A percentile compares a stretch with the other conserved stretches of the same genome.
Conservation (phyloP, 2,888 invertebrate genomes). For the Cryptosula pallasiana region DNA sequence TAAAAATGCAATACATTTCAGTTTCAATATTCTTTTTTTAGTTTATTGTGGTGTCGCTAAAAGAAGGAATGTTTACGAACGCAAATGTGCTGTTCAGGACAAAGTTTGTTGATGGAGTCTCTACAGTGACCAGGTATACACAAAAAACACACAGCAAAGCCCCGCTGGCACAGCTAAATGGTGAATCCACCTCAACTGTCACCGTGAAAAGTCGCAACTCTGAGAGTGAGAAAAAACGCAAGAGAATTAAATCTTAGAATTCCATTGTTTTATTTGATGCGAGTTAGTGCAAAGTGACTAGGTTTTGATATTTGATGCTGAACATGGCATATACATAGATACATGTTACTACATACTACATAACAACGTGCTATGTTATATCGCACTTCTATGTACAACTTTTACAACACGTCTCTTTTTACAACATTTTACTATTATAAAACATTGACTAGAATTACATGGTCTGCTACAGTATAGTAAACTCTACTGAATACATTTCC, state of each 20-base stretch:
- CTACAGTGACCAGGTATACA: constrained; percentile 61
- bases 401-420: too few species aligned
- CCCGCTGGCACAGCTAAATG: constrained; percentile 1
- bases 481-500: too few species aligned
- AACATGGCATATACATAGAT: too few species aligned
- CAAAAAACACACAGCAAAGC: background rate
- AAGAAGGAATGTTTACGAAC: constrained; percentile 99
- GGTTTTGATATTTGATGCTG: too few species aligned
- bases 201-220: background rate
- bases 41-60: constrained; percentile 95
- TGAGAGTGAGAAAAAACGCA: background rate
- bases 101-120: constrained; percentile 89
- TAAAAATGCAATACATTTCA: too few species aligned
- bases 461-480: too few species aligned
- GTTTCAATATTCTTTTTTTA: constrained; percentile 59
- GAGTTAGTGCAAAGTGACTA: too few species aligned
- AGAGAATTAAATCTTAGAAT: constrained; percentile 17
- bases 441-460: too few species aligned
- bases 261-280: background rate
- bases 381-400: too few species aligned
- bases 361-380: too few species aligned
- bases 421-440: too few species aligned
- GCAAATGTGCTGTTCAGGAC: constrained; percentile 95
- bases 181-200: background rate
- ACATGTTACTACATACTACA: too few species aligned